These are phyloP conservation scores for Atta cephalotes DNA, from an alignment of 1,140 invertebrate species.

Conservation along the genomic window DNA sequence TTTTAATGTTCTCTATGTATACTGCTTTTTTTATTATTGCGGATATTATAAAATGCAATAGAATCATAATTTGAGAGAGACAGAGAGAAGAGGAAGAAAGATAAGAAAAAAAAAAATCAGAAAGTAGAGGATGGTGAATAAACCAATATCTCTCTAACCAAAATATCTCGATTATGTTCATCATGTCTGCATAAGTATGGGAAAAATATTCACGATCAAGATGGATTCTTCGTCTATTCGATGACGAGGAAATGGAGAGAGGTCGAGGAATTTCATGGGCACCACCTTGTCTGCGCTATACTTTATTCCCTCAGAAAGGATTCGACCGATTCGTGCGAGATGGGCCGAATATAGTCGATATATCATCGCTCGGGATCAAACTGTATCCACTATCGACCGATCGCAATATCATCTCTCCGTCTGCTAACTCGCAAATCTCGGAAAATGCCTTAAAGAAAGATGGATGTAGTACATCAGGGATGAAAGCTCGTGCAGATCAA, in stretches of 20 bases:
- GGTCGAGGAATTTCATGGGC: conserved; percentile 9
- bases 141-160: not conserved
- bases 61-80: not conserved
- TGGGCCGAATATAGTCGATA: conserved; percentile 34
- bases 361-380: conserved; percentile 53
- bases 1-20: not conserved
- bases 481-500: conserved; percentile 38
- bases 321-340: conserved; percentile 34
- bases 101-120: not conserved
- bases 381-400: conserved; percentile 41
- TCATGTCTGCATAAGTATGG: not conserved
- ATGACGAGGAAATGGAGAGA: conserved; percentile 35
- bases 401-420: conserved; percentile 39
- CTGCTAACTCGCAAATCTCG: conserved; percentile 61
- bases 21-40: conserved; percentile 24
- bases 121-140: not conserved
- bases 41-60: conserved; percentile 12
- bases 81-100: not conserved
- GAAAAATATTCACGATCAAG: conserved; percentile 41
- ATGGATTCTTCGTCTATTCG: conserved; percentile 37
- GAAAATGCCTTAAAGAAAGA: conserved; percentile 53
- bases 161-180: not conserved
- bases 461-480: conserved; percentile 49
- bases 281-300: conserved; percentile 30
- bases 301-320: conserved; percentile 27